A percentile compares a stretch with the other conserved stretches of the same genome.
These are phyloP conservation scores for Archilochus colubris DNA, from an alignment of 2,113 vertebrate genomes.

Conservation along the genomic window DNA sequence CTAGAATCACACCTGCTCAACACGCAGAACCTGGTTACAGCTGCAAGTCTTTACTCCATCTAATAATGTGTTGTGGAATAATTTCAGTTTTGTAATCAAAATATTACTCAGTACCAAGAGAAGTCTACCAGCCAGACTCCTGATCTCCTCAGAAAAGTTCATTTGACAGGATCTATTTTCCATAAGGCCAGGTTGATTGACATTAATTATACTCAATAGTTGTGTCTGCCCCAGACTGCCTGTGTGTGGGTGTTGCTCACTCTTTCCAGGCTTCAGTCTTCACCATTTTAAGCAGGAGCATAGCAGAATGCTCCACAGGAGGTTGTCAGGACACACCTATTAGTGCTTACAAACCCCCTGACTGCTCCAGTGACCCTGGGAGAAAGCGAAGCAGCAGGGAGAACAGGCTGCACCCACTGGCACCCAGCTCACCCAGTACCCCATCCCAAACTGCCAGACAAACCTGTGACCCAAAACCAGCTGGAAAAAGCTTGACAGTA, in stretches of 20 bases:
- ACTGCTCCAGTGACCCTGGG: accelerated
- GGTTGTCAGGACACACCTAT: accelerated
- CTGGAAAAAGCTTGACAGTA: not conserved
- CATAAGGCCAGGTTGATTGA: conserved; percentile 29
- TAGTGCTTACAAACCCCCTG: not conserved
- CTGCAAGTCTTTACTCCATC: not conserved
- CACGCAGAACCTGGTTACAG: not conserved
- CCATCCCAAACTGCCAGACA: accelerated
- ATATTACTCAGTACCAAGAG: not conserved
- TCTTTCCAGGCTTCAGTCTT: conserved; percentile 1
- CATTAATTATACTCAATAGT: conserved; percentile 19
- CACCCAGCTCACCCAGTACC: accelerated
- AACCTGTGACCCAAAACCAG: not conserved
- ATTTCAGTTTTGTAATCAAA: not conserved
- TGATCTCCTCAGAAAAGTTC: conserved; percentile 16
- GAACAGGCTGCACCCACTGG: accelerated
- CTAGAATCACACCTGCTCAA: not conserved
- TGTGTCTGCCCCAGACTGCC: conserved; percentile 14
- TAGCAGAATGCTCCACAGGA: accelerated
- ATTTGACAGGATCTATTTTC: conserved; percentile 41
- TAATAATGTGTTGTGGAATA: not conserved
- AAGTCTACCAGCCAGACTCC: not conserved
- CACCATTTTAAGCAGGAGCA: not conserved
- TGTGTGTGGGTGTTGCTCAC: not conserved
- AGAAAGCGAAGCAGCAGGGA: not conserved